Evolutionary conservation across 2,888 invertebrate species (phyloP).

Genomic region (Papilio demoleus): DNA sequence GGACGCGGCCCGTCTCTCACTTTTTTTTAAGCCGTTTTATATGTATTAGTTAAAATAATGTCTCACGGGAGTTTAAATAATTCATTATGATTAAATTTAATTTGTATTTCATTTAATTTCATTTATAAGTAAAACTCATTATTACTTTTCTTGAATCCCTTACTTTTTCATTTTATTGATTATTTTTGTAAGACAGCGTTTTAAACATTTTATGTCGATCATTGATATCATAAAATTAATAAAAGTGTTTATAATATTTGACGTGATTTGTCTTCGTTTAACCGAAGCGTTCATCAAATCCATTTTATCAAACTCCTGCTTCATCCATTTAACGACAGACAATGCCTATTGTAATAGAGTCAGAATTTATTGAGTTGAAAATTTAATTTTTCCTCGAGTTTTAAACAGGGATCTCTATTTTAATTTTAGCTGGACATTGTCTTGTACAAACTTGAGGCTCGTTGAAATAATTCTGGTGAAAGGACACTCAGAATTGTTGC

Average conservation of each 20-base stretch:
- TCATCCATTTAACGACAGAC: slow-evolving; percentile 3
- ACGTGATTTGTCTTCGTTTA: slow-evolving; percentile 26
- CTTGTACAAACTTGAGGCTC: not conserved
- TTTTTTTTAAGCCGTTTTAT: too few species aligned
- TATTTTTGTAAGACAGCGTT: too few species aligned
- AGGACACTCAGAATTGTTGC: too few species aligned
- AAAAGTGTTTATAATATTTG: slow-evolving; percentile 8
- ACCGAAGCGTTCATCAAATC: slow-evolving; percentile 20
- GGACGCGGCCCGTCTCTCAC: too few species aligned
- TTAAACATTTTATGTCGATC: not conserved
- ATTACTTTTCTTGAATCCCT: too few species aligned
- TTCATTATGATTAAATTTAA: too few species aligned
- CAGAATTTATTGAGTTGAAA: slow-evolving; percentile 20
- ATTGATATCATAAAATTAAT: not conserved
- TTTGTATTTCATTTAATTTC: too few species aligned
- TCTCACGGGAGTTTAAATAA: too few species aligned
- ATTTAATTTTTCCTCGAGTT: slow-evolving; percentile 41
- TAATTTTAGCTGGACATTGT: not conserved
- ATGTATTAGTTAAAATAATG: too few species aligned
- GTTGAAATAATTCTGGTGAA: too few species aligned
- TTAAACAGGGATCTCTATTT: slow-evolving; percentile 17
- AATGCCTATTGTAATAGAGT: slow-evolving; percentile 19
- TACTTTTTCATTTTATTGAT: too few species aligned
- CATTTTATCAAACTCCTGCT: slow-evolving; percentile 26
- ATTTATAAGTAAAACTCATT: too few species aligned